phyloP scores from a whole-genome alignment of 2,888 invertebrate genomes.

The Heteromyza rotundicornis region DNA sequence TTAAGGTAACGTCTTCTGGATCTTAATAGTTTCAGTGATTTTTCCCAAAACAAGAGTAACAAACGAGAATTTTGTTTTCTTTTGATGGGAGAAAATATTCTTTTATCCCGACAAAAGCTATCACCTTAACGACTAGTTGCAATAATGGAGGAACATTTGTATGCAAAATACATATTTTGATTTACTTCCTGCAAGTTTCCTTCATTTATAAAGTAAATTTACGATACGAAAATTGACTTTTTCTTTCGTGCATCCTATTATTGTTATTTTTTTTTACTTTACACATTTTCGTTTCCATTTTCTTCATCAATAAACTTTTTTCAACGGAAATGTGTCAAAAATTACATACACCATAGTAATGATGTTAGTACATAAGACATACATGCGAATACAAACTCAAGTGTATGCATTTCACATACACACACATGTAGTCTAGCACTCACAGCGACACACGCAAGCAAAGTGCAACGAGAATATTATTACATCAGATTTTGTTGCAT shows the following conservation, averaged over 20 bases:
- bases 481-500: neutral
- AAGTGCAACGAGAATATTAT: too few species aligned
- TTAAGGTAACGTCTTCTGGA: too few species aligned
- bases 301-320: conserved; percentile 22
- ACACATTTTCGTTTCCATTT: conserved; percentile 8
- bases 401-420: conserved; percentile 7
- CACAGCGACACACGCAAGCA: neutral
- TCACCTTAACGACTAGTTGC: too few species aligned
- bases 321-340: conserved; percentile 32
- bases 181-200: conserved; percentile 44
- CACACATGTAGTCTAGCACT: neutral
- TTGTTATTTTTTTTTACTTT: conserved; percentile 23
- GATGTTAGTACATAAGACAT: conserved; percentile 17
- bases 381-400: neutral
- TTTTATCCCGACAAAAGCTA: too few species aligned
- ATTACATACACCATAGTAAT: conserved; percentile 29
- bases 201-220: too few species aligned
- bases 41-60: too few species aligned
- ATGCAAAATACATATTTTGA: conserved; percentile 35
- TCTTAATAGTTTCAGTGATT: too few species aligned
- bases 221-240: neutral
- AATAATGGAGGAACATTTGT: too few species aligned
- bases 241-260: conserved; percentile 18
- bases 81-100: too few species aligned
- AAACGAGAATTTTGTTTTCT: too few species aligned